Conservation (phyloP, 92 coral and sea anemone genomes). For the Heliopora coerulea region DNA sequence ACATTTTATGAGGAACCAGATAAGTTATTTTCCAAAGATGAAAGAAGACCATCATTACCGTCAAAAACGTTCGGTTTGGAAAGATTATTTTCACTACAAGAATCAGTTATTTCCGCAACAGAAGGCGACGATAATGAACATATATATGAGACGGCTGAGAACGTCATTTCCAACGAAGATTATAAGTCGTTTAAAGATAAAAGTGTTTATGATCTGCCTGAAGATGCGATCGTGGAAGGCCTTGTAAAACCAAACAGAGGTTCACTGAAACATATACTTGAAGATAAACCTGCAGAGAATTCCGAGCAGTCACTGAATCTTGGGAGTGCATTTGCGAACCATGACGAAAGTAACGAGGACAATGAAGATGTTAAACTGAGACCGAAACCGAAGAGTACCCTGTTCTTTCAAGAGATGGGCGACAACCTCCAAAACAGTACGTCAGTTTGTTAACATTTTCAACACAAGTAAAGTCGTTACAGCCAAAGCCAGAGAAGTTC, state of each 20-base stretch:
- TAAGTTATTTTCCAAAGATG: not conserved
- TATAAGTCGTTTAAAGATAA: not conserved
- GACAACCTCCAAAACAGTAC: slow-evolving; percentile 5
- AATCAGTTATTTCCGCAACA: slow-evolving; percentile 6
- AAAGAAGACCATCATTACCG: not conserved
- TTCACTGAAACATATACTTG: slow-evolving; percentile 19
- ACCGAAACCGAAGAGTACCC: slow-evolving; percentile 8
- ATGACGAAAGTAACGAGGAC: not conserved
- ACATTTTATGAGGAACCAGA: slow-evolving; percentile 34
- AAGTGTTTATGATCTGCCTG: slow-evolving; percentile 29
- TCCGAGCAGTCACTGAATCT: slow-evolving; percentile 16
- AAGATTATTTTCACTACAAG: slow-evolving; percentile 27
- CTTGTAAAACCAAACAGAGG: slow-evolving; percentile 19
- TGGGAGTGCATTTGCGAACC: slow-evolving; percentile 29
- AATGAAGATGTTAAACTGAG: slow-evolving; percentile 16
- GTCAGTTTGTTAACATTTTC: slow-evolving; percentile 9
- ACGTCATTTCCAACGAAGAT: not conserved
- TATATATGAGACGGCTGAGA: slow-evolving; percentile 35
- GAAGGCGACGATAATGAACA: slow-evolving; percentile 6
- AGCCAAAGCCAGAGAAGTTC: too few relatives aligned
- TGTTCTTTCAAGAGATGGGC: not conserved
- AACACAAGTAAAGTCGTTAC: not conserved
- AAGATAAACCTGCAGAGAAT: not conserved
- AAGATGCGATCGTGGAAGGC: slow-evolving; percentile 28
- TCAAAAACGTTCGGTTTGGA: not conserved